Evolutionary conservation across 2,888 invertebrate species (phyloP).

Genomic region (Steinernema hermaphroditum): DNA sequence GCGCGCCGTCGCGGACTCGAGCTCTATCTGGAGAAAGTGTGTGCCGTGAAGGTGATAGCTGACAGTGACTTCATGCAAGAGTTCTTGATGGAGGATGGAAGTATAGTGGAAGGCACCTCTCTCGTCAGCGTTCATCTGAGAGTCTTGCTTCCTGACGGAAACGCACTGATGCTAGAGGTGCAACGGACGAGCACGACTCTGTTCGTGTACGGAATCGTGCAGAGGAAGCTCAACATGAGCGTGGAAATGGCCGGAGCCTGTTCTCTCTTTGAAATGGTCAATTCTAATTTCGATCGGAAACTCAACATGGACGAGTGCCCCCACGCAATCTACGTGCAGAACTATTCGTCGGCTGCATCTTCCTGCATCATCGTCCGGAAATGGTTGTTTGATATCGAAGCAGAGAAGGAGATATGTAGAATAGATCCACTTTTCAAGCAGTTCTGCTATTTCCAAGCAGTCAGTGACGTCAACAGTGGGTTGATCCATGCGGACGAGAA

Average conservation of each 20-base stretch:
- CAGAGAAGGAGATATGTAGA: constrained; percentile 69
- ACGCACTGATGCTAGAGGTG: constrained; percentile 76
- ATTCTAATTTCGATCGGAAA: constrained; percentile 75
- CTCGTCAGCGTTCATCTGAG: constrained; percentile 73
- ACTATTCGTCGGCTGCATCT: constrained; percentile 94
- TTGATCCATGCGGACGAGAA: constrained; percentile 37
- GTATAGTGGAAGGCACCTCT: constrained; percentile 47
- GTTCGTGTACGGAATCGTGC: constrained; percentile 44
- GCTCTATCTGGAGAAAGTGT: constrained; percentile 95
- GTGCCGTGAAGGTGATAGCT: constrained; percentile 94
- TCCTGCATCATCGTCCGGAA: constrained; percentile 81
- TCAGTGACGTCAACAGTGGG: constrained; percentile 66
- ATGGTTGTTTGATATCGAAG: constrained; percentile 68
- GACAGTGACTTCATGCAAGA: constrained; percentile 96
- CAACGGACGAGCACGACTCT: constrained; percentile 82
- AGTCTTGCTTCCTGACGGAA: constrained; percentile 80
- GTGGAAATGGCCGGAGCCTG: constrained; percentile 84
- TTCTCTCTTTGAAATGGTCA: constrained; percentile 93
- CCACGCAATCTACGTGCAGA: constrained; percentile 96
- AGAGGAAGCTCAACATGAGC: constrained; percentile 71
- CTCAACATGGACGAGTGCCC: constrained; percentile 90
- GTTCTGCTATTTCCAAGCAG: constrained; percentile 67
- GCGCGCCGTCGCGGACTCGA: constrained; percentile 89
- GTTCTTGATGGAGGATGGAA: constrained; percentile 76
- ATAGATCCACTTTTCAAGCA: constrained; percentile 79